Base-by-base conservation (phyloP, 2,888 invertebrate species). In the Synanthedon andrenaeformis region DNA sequence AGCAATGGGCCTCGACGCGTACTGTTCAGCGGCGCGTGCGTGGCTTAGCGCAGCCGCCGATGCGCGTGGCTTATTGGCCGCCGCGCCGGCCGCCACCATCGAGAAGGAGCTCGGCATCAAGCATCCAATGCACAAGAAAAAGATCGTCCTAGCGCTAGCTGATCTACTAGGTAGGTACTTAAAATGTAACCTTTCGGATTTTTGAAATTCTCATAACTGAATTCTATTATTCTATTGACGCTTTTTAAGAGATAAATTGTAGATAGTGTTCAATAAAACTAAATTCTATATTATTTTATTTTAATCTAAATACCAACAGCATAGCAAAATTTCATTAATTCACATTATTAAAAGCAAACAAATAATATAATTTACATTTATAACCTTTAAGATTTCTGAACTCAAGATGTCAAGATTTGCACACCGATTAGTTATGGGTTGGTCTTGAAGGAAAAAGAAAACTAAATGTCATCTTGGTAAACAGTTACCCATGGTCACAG, bases 61-160 rank as follows among this genome's bases (percentile, higher is more conserved):
- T 11, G 94, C 96, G 59, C 64, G 70, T 3, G 88, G 86, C 0
- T 58, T 74, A 0, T 81, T 99, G 42, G 91, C 95, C 51, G 91
- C 93, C 62, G 93, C 95, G 5, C 91, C 94, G 0, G 90, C 92
- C 5, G 88, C 90, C 61, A 94, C 96, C 63, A 91, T 98, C 45
- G 99, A 99, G 76, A 97, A 96, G 69, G 95, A 96, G 70, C 82
- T 96, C 10, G 93, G 91, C 53, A 89, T 96, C 50, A 95, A 95
- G 78, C 92, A 96, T 71, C 89, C 92, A 0, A 85, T 99, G 65
- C 98, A 99, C 71, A 91, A 94, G 59, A 99, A 99, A 88, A 98
- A 99, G 79, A 91, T 99, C 41, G 89, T 94, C 51, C 82, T 98
- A 56, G 92, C 92, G 0, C 76, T 93, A 8, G 89, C 91, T 8